phyloP scores from a whole-genome alignment of 2,888 invertebrate species.

The Cremastinae sp. region DNA sequence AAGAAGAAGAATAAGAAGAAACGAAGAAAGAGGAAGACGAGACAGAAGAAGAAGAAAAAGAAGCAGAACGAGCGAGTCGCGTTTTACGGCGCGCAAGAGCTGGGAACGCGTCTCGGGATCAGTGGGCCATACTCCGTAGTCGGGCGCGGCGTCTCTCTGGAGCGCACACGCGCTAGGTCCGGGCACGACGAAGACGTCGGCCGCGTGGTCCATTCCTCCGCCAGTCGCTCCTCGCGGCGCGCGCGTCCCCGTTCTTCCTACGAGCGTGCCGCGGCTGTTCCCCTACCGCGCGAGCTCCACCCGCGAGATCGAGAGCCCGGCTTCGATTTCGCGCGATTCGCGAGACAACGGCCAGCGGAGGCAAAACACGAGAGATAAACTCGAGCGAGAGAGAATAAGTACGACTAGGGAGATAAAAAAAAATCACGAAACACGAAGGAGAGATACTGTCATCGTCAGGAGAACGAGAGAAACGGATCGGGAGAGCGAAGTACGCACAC shows the following conservation, averaged over 20 bases:
- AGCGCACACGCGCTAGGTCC: conserved; percentile 10
- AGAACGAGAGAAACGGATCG: too few relatives aligned
- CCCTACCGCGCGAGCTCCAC: conserved; percentile 30
- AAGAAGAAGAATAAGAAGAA: conserved; percentile 30
- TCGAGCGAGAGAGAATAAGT: too few relatives aligned
- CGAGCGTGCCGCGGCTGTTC: conserved; percentile 62
- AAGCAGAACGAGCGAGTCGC: conserved; percentile 42
- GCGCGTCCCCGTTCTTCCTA: conserved; percentile 51
- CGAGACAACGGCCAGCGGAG: too few relatives aligned
- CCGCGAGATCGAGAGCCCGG: background rate
- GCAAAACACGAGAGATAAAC: too few relatives aligned
- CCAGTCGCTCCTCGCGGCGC: conserved; percentile 21
- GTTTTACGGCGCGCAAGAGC: conserved; percentile 47
- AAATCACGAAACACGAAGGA: too few relatives aligned
- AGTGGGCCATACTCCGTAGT: conserved; percentile 73
- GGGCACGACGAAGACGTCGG: conserved; percentile 18
- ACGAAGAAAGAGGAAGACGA: conserved; percentile 20
- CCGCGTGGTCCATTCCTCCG: conserved; percentile 56
- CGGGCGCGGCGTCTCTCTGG: conserved; percentile 41
- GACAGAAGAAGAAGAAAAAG: conserved; percentile 14
- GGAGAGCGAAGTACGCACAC: too few relatives aligned
- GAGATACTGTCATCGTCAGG: too few relatives aligned
- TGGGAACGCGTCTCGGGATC: conserved; percentile 65
- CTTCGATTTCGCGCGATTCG: conserved; percentile 18
- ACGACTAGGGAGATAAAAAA: too few relatives aligned